Conservation (phyloP, 2,113 vertebrate species). For the Pluvialis apricaria region DNA sequence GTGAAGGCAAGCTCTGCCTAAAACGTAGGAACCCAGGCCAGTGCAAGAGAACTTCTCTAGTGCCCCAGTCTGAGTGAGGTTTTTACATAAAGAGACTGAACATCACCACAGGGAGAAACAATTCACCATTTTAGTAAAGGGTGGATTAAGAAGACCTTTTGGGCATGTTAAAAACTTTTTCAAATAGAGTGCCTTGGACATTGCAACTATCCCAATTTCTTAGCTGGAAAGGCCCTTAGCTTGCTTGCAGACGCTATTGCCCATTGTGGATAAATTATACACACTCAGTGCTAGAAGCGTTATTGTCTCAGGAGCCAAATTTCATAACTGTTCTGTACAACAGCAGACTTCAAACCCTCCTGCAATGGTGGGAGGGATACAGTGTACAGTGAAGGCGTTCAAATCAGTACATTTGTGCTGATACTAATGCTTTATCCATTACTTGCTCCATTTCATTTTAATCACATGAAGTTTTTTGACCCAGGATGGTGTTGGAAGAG, state of each 20-base stretch:
- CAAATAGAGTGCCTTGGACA: not conserved
- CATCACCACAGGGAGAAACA: not conserved
- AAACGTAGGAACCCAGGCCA: not conserved
- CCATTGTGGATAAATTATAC: not conserved
- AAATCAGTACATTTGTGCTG: not conserved
- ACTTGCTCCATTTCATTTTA: constrained; percentile 58
- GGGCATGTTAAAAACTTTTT: not conserved
- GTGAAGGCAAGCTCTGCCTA: not conserved
- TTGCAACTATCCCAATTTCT: not conserved
- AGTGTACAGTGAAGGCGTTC: not conserved
- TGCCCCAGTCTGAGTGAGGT: not conserved
- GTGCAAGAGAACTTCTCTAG: not conserved
- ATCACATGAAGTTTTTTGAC: constrained; percentile 24
- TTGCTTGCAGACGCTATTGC: not conserved
- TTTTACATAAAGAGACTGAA: not conserved
- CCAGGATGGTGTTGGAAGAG: not conserved
- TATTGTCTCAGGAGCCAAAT: not conserved
- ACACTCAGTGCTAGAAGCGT: not conserved
- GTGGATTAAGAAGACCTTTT: not conserved
- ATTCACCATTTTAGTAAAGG: not conserved
- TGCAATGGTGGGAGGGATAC: not conserved
- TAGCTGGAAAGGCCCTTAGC: not conserved
- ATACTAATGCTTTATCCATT: constrained; percentile 3
- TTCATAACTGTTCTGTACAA: not conserved
- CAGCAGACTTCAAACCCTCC: not conserved